A percentile compares a stretch with the other conserved stretches of the same genome.
Evolutionary conservation across 2,797 vertebrate species (phyloP).

Genomic region (Passerculus sandwichensis): DNA sequence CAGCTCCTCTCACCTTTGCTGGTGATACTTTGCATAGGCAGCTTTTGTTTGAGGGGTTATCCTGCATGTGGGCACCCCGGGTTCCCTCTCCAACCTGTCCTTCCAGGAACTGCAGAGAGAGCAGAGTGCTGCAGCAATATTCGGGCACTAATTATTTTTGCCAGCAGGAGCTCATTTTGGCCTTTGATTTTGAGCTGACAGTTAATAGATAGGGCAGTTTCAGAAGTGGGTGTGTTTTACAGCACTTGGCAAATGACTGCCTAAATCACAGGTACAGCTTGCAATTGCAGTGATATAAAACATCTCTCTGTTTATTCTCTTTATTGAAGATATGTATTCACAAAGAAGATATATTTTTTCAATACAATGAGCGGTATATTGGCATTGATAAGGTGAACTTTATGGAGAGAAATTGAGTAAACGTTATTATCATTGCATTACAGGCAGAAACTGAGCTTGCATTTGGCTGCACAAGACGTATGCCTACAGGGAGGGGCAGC

Average conservation of each 20-base stretch:
- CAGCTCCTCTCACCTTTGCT: neutral
- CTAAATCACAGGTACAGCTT: neutral
- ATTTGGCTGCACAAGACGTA: neutral
- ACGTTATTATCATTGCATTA: neutral
- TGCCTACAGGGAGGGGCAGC: neutral
- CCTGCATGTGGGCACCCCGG: neutral
- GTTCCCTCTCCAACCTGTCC: neutral
- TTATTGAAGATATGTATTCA: neutral
- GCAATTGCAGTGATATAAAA: neutral
- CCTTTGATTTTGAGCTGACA: conserved; percentile 3
- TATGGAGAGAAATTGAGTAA: neutral
- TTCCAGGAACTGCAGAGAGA: neutral
- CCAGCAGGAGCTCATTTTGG: neutral
- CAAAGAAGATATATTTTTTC: neutral
- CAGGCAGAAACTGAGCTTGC: neutral
- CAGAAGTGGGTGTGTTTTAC: neutral
- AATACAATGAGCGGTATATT: neutral
- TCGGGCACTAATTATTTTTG: neutral
- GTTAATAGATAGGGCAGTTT: conserved; percentile 15
- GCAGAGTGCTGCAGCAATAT: neutral
- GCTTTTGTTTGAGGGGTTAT: neutral
- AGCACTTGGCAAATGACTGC: neutral
- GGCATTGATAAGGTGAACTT: neutral
- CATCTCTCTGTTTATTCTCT: neutral
- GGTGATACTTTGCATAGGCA: neutral